These are phyloP conservation scores for Sparus aurata DNA, from an alignment of 2,797 vertebrate genomes.

Conservation along the genomic window DNA sequence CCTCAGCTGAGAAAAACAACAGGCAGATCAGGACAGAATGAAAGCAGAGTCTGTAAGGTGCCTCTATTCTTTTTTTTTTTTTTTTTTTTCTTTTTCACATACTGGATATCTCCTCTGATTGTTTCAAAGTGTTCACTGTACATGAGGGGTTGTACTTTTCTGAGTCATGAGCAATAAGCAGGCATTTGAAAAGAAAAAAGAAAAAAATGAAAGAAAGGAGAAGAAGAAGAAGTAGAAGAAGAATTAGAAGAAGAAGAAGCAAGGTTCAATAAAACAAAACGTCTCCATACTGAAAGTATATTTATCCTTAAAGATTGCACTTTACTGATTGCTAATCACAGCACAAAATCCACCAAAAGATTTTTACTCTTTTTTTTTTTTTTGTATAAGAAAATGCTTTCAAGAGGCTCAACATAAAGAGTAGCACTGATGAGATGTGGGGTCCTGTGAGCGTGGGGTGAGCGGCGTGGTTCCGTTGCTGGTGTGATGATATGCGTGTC, in stretches of 20 bases:
- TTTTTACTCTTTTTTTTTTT: slow-evolving; percentile 55
- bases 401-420: slow-evolving; percentile 77
- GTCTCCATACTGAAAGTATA: slow-evolving; percentile 79
- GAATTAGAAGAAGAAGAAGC: slow-evolving; percentile 62
- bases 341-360: slow-evolving; percentile 83
- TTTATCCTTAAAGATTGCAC: slow-evolving; percentile 86
- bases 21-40: slow-evolving; percentile 54
- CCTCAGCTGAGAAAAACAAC: slow-evolving; percentile 45
- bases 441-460: slow-evolving; percentile 30
- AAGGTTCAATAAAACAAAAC: slow-evolving; percentile 75
- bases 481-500: slow-evolving; percentile 65
- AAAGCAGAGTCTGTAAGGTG: slow-evolving; percentile 79
- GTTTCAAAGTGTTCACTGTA: slow-evolving; percentile 78
- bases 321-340: slow-evolving; percentile 89
- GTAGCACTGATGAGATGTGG: slow-evolving; percentile 58
- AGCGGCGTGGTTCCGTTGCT: slow-evolving; percentile 58
- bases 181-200: slow-evolving; percentile 59
- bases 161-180: slow-evolving; percentile 74
- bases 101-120: slow-evolving; percentile 80
- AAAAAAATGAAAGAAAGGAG: slow-evolving; percentile 30
- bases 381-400: slow-evolving; percentile 61
- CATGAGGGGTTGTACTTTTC: slow-evolving; percentile 75
- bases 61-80: slow-evolving; percentile 63
- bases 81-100: slow-evolving; percentile 67
- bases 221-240: too few species aligned